Conservation (phyloP, 1,140 invertebrate genomes). For the roundworm (Caenorhabditis elegans) region WBcel235 BX284604.4:11007001-11007500, state of each 20-base stretch:
- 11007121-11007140: constrained; percentile 12
- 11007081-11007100: background rate
- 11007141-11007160: background rate
- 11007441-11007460: background rate
- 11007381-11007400: too few relatives aligned
- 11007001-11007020: background rate
- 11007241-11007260: background rate
- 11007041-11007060: constrained; percentile 7
- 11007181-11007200: background rate
- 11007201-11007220: background rate
- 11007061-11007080: background rate
- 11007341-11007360: too few relatives aligned
- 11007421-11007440: background rate
- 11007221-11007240: background rate
- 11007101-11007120: constrained; percentile 10
- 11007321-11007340: too few relatives aligned
- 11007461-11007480: too few relatives aligned
- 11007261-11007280: background rate
- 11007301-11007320: too few relatives aligned
- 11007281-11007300: too few relatives aligned
- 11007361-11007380: too few relatives aligned
- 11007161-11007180: background rate
- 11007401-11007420: too few relatives aligned
- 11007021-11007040: background rate
- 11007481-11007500: too few relatives aligned